Conservation (phyloP, 1,140 invertebrate species). For the Drosophila sechellia region DNA sequence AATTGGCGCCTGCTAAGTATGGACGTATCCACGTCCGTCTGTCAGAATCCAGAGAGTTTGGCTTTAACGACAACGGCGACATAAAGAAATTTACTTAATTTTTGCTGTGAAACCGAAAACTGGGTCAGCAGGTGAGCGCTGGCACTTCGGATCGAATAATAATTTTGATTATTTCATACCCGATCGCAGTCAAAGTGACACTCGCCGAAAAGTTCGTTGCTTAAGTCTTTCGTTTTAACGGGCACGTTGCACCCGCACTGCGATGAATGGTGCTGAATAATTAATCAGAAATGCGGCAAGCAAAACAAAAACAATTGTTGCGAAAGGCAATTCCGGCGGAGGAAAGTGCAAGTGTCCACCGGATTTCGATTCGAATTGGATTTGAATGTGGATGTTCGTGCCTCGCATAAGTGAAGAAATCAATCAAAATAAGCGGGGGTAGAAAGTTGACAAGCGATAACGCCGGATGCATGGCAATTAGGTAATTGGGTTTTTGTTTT, state of each 20-base stretch:
- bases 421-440: conserved; percentile 53
- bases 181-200: conserved; percentile 21
- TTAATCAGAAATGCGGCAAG: conserved; percentile 57
- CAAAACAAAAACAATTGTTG: conserved; percentile 34
- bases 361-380: conserved; percentile 24
- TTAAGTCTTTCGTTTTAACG: conserved; percentile 66
- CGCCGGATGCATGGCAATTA: conserved; percentile 53
- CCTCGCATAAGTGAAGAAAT: conserved; percentile 49
- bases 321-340: conserved; percentile 54
- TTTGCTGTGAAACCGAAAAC: conserved; percentile 58
- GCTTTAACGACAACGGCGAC: conserved; percentile 11
- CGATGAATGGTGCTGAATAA: conserved; percentile 56
- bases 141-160: conserved; percentile 24
- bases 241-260: conserved; percentile 56
- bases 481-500: conserved; percentile 31
- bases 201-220: conserved; percentile 56
- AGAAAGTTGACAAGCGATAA: conserved; percentile 52
- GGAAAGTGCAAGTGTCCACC: conserved; percentile 69
- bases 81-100: conserved; percentile 50
- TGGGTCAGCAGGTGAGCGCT: conserved; percentile 60
- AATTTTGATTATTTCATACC: conserved; percentile 52
- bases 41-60: conserved; percentile 40
- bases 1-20: conserved; percentile 59
- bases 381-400: conserved; percentile 33
- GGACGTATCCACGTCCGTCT: conserved; percentile 36